Evolutionary conservation across 2,797 vertebrate species (phyloP), one percentile per base, ranked within the genome.

Genomic region (Otolemur crassicaudatus): DNA sequence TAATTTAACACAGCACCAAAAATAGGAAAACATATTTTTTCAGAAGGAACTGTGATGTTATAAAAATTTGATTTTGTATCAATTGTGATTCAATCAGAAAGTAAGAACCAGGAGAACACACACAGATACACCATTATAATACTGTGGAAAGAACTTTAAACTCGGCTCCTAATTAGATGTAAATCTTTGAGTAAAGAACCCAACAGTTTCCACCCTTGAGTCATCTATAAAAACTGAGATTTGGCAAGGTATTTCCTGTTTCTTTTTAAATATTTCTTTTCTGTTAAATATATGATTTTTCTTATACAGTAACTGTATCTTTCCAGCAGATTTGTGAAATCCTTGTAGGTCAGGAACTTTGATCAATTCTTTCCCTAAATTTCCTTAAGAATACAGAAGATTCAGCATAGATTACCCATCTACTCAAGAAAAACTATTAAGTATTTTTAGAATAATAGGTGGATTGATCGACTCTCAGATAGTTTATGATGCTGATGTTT

Each of bases 21-120:
- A 92, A 87, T 12, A 46, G 67, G n/a, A 27, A 82, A 90, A 58
- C 69, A 2, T 49, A 69, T 31, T 91, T 91, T 97, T 90, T 95
- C 4, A 49, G 69, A 91, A 94, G 31, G 3, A 60, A 9, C 4
- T 90, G 1, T 89, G n/a, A 25, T 76, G 6, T 81, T 73, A 86
- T 69, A 95, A 85, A 96, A 88, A 37, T 23, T 69, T 85, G n/a
- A 75, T 60, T 95, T 34, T 86, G 4, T 73, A 69, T 31, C 67
- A 69, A 19, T 77, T 8, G 27, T 5, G 9, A 5, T 77, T 73
- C 16, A 76, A 40, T 75, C 27, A 86, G 43, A 88, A 94, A 87
- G 82, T 76, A 65, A 81, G 72, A 89, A 37, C 3, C 17, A 91
- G 60, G 53, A 65, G 29, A 84, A 72, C 31, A 89, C 34, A 16